phyloP scores from a whole-genome alignment of 1,140 invertebrate species.

The Helicoverpa zea region DNA sequence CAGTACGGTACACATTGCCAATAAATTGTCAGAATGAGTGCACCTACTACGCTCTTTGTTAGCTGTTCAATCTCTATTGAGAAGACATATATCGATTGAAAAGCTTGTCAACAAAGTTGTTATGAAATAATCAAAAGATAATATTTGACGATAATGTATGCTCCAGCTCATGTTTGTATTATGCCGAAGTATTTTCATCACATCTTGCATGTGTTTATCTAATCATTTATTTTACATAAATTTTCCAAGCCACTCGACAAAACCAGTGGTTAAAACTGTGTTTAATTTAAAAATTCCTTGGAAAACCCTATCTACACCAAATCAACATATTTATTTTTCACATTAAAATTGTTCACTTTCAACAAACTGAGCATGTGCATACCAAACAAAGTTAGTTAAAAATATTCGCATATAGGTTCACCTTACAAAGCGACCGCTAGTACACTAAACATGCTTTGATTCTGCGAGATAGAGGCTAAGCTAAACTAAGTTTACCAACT shows the following conservation, averaged over 20 bases:
- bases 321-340: not conserved
- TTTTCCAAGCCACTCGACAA: not conserved
- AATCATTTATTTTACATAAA: not conserved
- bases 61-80: not conserved
- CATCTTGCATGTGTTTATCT: not conserved
- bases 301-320: not conserved
- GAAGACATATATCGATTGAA: not conserved
- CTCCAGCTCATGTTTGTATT: not conserved
- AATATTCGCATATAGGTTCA: slow-evolving; percentile 34
- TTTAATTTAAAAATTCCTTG: not conserved
- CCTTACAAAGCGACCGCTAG: slow-evolving; percentile 42
- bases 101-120: slow-evolving; percentile 18
- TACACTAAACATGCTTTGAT: slow-evolving; percentile 37
- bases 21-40: too few species aligned
- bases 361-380: slow-evolving; percentile 21
- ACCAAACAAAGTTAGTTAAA: slow-evolving; percentile 35
- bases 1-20: too few species aligned
- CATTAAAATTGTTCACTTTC: not conserved
- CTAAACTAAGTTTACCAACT: slow-evolving; percentile 33
- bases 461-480: slow-evolving; percentile 27
- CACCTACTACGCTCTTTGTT: too few species aligned
- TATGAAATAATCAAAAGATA: slow-evolving; percentile 30
- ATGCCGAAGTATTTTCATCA: not conserved
- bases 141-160: slow-evolving; percentile 9
- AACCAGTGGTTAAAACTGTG: too few species aligned